Evolutionary conservation across 2,888 invertebrate species (phyloP).

Genomic region (Napeogenes inachia): DNA sequence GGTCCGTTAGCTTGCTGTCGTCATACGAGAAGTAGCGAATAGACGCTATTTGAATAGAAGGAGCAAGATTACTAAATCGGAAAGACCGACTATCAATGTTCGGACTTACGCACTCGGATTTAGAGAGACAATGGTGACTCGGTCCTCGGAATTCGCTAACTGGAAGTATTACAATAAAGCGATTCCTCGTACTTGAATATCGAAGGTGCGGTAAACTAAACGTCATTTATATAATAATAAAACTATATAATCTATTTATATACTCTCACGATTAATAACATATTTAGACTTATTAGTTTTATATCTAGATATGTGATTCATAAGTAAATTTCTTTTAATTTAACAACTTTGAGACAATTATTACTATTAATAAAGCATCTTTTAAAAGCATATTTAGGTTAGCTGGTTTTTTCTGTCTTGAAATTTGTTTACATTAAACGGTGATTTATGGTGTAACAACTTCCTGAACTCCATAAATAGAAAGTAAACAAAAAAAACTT

Average conservation of each 20-base stretch:
- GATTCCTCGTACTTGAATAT: conserved; percentile 50
- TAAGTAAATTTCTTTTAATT: too few species aligned
- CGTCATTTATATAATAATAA: too few species aligned
- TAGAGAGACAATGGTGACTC: conserved; percentile 59
- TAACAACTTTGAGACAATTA: too few species aligned
- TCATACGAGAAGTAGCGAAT: conserved; percentile 59
- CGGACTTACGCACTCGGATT: conserved; percentile 52
- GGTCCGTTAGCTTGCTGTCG: conserved; percentile 39
- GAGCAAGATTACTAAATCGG: conserved; percentile 20
- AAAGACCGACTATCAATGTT: too few species aligned
- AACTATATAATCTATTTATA: too few species aligned
- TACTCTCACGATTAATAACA: conserved; percentile 14
- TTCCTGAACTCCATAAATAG: too few species aligned
- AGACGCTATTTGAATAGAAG: conserved; percentile 66
- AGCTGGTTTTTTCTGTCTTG: too few species aligned
- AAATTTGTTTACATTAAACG: too few species aligned
- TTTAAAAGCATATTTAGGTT: too few species aligned
- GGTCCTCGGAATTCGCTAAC: conserved; percentile 54
- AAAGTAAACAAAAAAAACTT: conserved; percentile 6
- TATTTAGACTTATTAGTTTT: conserved; percentile 26
- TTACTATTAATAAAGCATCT: too few species aligned
- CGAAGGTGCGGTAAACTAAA: too few species aligned
- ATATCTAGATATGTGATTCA: not conserved
- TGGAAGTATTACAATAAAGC: conserved; percentile 59
- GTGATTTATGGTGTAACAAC: not conserved